phyloP scores from a whole-genome alignment of 1,140 invertebrate genomes.

The Pseudomyrmex concolor region DNA sequence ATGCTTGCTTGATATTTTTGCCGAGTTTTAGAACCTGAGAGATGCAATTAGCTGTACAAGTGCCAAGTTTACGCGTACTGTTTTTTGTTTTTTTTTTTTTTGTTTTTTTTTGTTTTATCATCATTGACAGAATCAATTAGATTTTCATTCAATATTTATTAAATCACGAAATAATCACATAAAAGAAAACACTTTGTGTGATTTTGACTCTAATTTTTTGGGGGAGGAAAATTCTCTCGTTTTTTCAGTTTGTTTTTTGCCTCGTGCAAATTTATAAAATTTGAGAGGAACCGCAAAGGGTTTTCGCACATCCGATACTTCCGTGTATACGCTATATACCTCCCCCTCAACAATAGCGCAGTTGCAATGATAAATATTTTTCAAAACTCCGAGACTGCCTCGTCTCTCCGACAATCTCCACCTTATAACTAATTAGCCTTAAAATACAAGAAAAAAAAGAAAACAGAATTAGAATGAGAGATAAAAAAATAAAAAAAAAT shows the following conservation, averaged over 20 bases:
- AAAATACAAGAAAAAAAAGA: conserved; percentile 58
- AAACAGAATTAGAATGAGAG: conserved; percentile 71
- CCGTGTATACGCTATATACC: background rate
- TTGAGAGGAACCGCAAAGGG: background rate
- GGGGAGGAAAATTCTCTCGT: conserved; percentile 3
- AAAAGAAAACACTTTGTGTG: background rate
- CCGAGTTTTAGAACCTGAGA: conserved; percentile 9
- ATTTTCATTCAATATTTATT: no score
- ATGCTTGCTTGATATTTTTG: background rate
- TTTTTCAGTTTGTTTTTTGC: background rate
- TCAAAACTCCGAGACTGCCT: conserved; percentile 39
- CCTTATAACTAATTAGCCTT: conserved; percentile 67
- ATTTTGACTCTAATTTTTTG: background rate
- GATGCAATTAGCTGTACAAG: conserved; percentile 9
- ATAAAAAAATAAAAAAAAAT: conserved; percentile 67
- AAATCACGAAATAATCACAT: no score
- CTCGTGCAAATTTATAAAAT: background rate
- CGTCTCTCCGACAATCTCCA: conserved; percentile 64
- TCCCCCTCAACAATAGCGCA: background rate
- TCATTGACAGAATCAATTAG: conserved; percentile 5
- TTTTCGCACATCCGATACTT: background rate
- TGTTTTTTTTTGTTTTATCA: background rate
- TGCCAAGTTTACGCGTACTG: conserved; percentile 4
- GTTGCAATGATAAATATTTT: conserved; percentile 30
- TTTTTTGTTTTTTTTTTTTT: background rate